Percentiles rank a stretch among this genome's conserved stretches.
Conservation (phyloP, 2,888 invertebrate species). For the Carpatolechia fugitivella region DNA sequence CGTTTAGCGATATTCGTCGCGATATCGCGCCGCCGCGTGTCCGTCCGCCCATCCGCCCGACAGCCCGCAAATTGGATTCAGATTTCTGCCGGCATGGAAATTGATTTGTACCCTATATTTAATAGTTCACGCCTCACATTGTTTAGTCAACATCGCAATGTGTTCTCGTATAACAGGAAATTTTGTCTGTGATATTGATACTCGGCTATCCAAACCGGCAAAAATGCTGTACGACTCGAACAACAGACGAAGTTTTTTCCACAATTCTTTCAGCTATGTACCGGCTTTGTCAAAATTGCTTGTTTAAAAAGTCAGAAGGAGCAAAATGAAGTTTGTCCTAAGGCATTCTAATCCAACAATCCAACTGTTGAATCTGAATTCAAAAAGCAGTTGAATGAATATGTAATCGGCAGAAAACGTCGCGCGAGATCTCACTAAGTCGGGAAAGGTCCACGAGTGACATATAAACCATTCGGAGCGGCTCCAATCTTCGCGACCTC, state of each 20-base stretch:
- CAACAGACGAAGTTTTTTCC: too few species aligned
- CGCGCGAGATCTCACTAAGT: constrained; percentile 59
- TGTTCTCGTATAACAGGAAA: constrained; percentile 22
- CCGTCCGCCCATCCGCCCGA: constrained; percentile 64
- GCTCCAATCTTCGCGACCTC: constrained; percentile 73
- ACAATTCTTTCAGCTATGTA: too few species aligned
- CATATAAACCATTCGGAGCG: constrained; percentile 75
- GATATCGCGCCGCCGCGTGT: constrained; percentile 43
- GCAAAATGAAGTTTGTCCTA: neutral
- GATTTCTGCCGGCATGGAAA: constrained; percentile 71
- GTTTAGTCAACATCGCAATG: constrained; percentile 37
- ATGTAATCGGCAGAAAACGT: constrained; percentile 64
- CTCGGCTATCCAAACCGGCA: neutral
- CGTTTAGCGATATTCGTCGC: constrained; percentile 74
- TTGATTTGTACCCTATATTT: constrained; percentile 76
- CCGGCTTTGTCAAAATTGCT: neutral
- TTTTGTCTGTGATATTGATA: constrained; percentile 7
- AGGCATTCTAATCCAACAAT: constrained; percentile 11
- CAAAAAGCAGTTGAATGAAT: constrained; percentile 62
- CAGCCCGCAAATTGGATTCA: constrained; percentile 78
- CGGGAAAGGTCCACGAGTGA: constrained; percentile 70
- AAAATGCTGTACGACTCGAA: neutral
- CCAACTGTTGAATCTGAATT: constrained; percentile 44
- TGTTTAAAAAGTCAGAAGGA: constrained; percentile 2
- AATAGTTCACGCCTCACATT: constrained; percentile 54